These are phyloP conservation scores for Ariopsis seemanni DNA, from an alignment of 2,113 vertebrate genomes.

Conservation along the genomic window DNA sequence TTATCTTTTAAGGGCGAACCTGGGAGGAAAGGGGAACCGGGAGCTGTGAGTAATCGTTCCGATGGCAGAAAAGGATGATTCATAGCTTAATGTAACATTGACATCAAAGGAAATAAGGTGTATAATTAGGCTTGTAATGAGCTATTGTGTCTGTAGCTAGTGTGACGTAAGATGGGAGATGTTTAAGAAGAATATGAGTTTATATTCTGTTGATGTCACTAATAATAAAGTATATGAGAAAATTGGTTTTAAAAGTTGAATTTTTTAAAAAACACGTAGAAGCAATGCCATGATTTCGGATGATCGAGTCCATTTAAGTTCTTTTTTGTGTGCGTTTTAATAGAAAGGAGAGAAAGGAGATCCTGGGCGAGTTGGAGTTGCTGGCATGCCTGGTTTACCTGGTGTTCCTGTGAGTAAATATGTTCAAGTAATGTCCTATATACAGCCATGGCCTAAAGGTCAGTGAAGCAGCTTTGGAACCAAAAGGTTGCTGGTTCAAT, in stretches of 20 bases:
- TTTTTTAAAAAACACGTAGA: background rate
- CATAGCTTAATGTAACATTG: background rate
- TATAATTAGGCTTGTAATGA: constrained; percentile 11
- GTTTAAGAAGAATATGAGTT: background rate
- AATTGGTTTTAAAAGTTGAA: background rate
- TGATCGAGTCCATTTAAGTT: background rate
- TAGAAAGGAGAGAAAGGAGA: constrained; percentile 75
- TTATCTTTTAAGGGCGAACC: constrained; percentile 67
- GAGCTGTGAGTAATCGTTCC: constrained; percentile 61
- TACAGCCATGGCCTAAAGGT: too few relatives aligned
- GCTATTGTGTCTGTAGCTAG: background rate
- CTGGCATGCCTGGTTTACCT: constrained; percentile 76
- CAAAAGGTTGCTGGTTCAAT: too few relatives aligned
- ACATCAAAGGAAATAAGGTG: background rate
- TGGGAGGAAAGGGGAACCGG: constrained; percentile 69
- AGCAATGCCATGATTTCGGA: background rate
- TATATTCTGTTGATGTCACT: background rate
- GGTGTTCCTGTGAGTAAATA: constrained; percentile 74
- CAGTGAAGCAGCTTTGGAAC: too few relatives aligned
- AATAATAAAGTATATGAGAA: background rate
- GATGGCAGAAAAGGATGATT: background rate
- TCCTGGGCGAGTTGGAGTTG: constrained; percentile 70
- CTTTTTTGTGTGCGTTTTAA: constrained; percentile 28
- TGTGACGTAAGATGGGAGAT: constrained; percentile 1
- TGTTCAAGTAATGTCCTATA: too few relatives aligned